Evolutionary conservation across 2,113 vertebrate genomes (phyloP).

Genomic region (Narcine bancroftii): DNA sequence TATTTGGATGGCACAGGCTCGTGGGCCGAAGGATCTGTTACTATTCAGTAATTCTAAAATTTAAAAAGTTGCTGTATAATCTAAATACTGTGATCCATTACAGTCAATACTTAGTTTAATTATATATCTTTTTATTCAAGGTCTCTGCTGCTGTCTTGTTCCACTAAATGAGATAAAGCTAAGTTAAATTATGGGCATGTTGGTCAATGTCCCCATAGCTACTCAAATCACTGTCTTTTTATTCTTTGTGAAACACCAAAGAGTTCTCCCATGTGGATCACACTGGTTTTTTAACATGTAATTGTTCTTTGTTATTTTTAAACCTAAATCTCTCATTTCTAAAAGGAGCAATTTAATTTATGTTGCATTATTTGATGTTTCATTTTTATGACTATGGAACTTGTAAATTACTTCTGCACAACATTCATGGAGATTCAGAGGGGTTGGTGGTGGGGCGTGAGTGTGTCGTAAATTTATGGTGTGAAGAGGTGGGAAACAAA

Average conservation of each 20-base stretch:
- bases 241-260: constrained; percentile 29
- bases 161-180: neutral
- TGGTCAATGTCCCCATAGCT: neutral
- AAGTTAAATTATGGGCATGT: neutral
- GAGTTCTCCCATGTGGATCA: neutral
- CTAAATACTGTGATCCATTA: constrained; percentile 1
- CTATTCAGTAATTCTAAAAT: no score
- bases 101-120: constrained; percentile 7
- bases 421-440: no score
- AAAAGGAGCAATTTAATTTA: neutral
- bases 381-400: neutral
- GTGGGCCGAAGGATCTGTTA: no score
- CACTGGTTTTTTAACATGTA: neutral
- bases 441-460: neutral
- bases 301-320: neutral
- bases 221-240: neutral
- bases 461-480: neutral
- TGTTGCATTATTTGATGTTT: constrained; percentile 31
- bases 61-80: neutral
- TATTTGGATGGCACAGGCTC: no score
- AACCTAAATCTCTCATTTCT: neutral
- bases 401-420: neutral
- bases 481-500: no score
- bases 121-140: neutral
- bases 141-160: neutral